phyloP scores from a whole-genome alignment of 92 coral and sea anemone genomes.

The Epizoanthus ramosus region DNA sequence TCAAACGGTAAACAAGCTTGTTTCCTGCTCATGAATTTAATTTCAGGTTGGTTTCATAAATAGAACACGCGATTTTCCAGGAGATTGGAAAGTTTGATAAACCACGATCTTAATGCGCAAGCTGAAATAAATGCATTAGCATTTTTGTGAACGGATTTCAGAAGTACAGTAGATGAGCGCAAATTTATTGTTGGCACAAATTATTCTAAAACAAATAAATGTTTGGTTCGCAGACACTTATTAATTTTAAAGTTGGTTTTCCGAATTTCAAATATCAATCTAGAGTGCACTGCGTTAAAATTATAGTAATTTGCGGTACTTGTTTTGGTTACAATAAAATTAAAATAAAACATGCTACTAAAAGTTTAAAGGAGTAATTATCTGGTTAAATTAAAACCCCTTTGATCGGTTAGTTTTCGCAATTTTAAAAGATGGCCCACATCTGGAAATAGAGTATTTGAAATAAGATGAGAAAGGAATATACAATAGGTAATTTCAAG shows the following conservation, averaged over 20 bases:
- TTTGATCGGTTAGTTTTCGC: slow-evolving; percentile 3
- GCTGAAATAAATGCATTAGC: neutral
- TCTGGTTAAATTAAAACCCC: neutral
- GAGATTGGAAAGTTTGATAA: neutral
- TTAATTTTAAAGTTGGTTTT: slow-evolving; percentile 6
- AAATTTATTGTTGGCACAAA: neutral
- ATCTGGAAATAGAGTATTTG: neutral
- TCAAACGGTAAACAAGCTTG: slow-evolving; percentile 13
- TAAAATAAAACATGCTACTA: slow-evolving; percentile 13
- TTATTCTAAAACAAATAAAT: slow-evolving; percentile 5
- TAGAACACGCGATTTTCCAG: too few relatives aligned
- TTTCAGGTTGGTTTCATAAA: too few relatives aligned
- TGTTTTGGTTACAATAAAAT: neutral
- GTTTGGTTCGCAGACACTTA: neutral
- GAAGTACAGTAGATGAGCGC: neutral
- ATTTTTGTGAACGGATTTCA: neutral
- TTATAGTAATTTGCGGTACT: neutral
- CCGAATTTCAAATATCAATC: slow-evolving; percentile 26
- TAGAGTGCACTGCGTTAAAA: slow-evolving; percentile 26
- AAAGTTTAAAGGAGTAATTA: slow-evolving; percentile 1
- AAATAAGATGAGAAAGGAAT: neutral
- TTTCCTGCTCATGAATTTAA: neutral
- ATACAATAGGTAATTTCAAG: neutral
- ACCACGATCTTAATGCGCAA: slow-evolving; percentile 2
- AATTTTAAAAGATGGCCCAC: neutral